Base-by-base conservation (phyloP, 2,888 invertebrate genomes). In the Eurytoma californica region DNA sequence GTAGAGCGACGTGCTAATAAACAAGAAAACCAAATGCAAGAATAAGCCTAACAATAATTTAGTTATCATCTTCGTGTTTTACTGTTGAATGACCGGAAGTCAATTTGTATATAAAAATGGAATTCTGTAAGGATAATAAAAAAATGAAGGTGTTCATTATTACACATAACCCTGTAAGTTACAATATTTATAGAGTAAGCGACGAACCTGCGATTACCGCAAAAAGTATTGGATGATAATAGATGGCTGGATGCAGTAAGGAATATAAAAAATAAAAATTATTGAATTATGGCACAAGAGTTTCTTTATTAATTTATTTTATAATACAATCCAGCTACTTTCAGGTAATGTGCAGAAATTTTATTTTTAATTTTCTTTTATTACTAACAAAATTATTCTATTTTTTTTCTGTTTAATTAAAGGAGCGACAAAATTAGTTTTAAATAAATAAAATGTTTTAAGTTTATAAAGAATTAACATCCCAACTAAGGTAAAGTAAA, bases 41-140 rank as follows among this genome's bases (percentile, higher is more conserved):
- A 67, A n/a, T 16, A 49, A 61, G 63, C 69, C 69, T 70, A 77
- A 70, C 0, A 65, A 18, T 55, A 68, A 65, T 51, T 65, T 65
- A 65, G 28, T 65, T 65, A 77, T 63, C n/a, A 47, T 75, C 74
- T 74, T 58, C 69, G 74, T 79, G 74, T 79, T 79, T 79, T 20
- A 70, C 65, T 66, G 79, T 74, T 70, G 14, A 69, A 69, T 74
- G 81, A 77, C 78, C 83, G 82, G 82, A 85, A 84, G 84, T 84
- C 84, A 84, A 85, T 85, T 85, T 85, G 83, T 84, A 84, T 70
- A 83, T 85, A 83, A 67, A 69, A 80, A 66, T 47, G 30, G 63
- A 49, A 58, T 55, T 39, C n/a, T 73, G 67, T 69, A 63, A 53
- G 13, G 67, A 80, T 76, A 82, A 80, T 79, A 14, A 39, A 39